Evolutionary conservation across 2,797 vertebrate genomes (phyloP), one percentile per base, ranked within the genome.

Genomic region (Poeciliopsis turneri): DNA sequence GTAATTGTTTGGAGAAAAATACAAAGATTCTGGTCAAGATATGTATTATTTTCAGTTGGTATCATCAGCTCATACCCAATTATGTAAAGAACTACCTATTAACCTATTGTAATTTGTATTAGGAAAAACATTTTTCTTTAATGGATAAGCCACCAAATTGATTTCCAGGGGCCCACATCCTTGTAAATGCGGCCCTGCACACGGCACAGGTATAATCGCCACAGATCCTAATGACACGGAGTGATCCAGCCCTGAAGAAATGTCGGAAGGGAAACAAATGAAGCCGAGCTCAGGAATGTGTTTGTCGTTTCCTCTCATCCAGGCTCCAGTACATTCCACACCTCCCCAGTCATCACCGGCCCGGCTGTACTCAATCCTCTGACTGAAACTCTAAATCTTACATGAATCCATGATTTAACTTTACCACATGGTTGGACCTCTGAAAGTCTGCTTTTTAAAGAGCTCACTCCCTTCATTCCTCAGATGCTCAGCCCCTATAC

Each of bases 281-380:
- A 79, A 91, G 86, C 84, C 2, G 57, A 39, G 83, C 79, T 84
- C 80, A 74, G 90, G 89, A 93, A 94, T 93, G 84, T 93, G 87
- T 89, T 90, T 91, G 89, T 94, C 78, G 79, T 94, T 94, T 94
- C 92, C 94, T 95, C 84, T 82, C 51, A 13, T 89, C 77, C 84
- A 53, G 72, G 84, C 82, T 81, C 71, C 86, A 78, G 88, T 82
- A 86, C 92, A 94, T 93, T 93, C 90, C 88, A 39, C 78, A 74
- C 80, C 89, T 83, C 82, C 84, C 68, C 49, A 74, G 68, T 87
- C 90, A 87, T 85, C 87, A 49, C 64, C 78, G 78, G 85, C 49
- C 80, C 69, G 64, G 72, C 81, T 70, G 66, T 75, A 51, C 73
- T 76, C 78, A 84, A 83, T 87, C 86, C 81, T 87, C 61, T 46